Base-by-base conservation (phyloP, 2,113 vertebrate species). In the Myocastor coypus region DNA sequence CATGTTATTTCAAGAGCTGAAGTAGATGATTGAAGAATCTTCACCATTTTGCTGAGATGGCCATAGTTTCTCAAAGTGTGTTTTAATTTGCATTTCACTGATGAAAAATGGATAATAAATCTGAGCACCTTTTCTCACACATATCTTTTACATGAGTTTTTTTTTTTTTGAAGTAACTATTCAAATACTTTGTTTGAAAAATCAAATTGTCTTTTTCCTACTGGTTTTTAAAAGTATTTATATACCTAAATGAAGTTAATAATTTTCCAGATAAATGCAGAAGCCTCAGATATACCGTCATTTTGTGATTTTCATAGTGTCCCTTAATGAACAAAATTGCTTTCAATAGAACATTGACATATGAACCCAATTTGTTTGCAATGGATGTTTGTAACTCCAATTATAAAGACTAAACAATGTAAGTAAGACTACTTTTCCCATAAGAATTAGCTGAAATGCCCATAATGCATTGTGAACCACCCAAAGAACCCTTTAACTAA, bases 1-100 rank as follows among this genome's bases (percentile, higher is more conserved):
- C 1, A 57, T 16, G 7, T 77, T 80, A 63, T 86, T 42, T 1
- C 30, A 66, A 85, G 2, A 82, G 50, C 92, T 73, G n/a, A 7
- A 91, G 40, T 84, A 55, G 12, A 17, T 37, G 68, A 26, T 55
- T 30, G n/a, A 75, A 75, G 37, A 13, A 28, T 34, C 50, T 57
- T 55, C 24, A 81, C 34, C 12, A 34, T 78, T 91, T 42, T 96
- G 16, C 0, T 55, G n/a, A 13, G 4, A 42, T 69, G 55, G 7
- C 6, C 87, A 37, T 69, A 30, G 34, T 37, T 66, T 93, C 42
- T 73, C 32, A 71, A 17, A 81, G 50, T 26, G 4, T 89, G 57
- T 88, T 92, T 19, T 19, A 73, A 92, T 22, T 85, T 92, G 28
- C 7, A 52, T 42, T 94, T 95, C 40, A 52, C 22, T 92, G 34